Conservation (phyloP, 2,888 invertebrate species). For the Drosophila meridiana region DNA sequence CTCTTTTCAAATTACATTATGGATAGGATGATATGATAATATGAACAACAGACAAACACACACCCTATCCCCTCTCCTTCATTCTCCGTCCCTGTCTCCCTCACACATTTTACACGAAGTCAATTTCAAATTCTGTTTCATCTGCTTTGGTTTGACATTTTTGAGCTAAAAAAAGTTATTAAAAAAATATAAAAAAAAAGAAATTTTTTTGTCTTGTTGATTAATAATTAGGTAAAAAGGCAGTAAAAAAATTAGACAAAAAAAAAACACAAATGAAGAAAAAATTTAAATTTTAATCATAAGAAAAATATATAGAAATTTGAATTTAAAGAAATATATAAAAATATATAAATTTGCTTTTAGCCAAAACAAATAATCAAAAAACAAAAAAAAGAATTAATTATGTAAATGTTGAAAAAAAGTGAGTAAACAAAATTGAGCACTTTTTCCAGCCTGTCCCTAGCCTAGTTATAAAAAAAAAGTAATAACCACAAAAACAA, state of each 20-base stretch:
- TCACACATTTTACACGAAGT: neutral
- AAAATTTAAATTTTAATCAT: conserved; percentile 26
- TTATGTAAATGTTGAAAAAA: conserved; percentile 27
- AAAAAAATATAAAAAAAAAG: conserved; percentile 16
- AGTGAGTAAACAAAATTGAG: conserved; percentile 48
- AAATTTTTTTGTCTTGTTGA: conserved; percentile 77
- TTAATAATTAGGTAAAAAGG: conserved; percentile 77
- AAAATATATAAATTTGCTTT: conserved; percentile 59
- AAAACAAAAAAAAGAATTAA: conserved; percentile 9
- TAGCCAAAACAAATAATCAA: conserved; percentile 51
- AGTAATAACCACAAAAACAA: conserved; percentile 11
- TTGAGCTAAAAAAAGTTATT: conserved; percentile 44
- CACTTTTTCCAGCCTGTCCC: conserved; percentile 64
- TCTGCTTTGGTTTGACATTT: neutral
- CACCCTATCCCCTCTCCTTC: neutral
- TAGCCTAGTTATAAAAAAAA: conserved; percentile 30
- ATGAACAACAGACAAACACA: neutral
- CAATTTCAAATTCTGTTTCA: neutral
- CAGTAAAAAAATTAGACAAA: conserved; percentile 51
- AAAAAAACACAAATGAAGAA: conserved; percentile 25
- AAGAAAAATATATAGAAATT: conserved; percentile 46
- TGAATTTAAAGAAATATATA: conserved; percentile 36
- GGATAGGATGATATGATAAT: neutral
- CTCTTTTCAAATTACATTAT: neutral
- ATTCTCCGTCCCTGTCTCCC: neutral